Evolutionary conservation across 2,888 invertebrate genomes (phyloP).

Genomic region (Nomada fabriciana): DNA sequence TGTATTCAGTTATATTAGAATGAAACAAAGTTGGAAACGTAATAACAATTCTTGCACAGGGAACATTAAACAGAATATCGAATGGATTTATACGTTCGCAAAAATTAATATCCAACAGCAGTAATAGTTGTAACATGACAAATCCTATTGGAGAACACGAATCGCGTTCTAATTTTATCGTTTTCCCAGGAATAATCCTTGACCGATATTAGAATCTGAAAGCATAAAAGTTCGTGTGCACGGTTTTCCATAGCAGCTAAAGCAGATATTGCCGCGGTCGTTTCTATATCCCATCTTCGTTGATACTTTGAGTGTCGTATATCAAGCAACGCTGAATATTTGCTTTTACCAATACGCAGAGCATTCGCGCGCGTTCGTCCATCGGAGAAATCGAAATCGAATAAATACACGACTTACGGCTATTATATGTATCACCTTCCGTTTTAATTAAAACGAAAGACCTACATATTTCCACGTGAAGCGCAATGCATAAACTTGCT

Average conservation of each 20-base stretch:
- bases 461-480: not conserved
- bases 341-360: conserved; percentile 13
- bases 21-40: no score
- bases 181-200: conserved; percentile 3
- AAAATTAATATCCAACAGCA: not conserved
- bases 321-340: conserved; percentile 52
- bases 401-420: conserved; percentile 13
- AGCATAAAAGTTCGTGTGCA: conserved; percentile 31
- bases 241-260: conserved; percentile 31
- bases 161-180: conserved; percentile 19
- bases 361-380: not conserved
- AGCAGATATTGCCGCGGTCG: conserved; percentile 47
- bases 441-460: conserved; percentile 6
- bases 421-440: not conserved
- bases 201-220: conserved; percentile 49
- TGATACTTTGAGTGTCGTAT: conserved; percentile 42
- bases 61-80: no score
- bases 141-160: not conserved
- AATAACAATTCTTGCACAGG: no score
- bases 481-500: not conserved
- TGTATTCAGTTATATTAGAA: no score
- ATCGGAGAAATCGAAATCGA: not conserved
- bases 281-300: conserved; percentile 46
- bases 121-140: not conserved
- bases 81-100: no score